Base-by-base conservation (phyloP, 1,140 invertebrate species). In the Eueides isabella region DNA sequence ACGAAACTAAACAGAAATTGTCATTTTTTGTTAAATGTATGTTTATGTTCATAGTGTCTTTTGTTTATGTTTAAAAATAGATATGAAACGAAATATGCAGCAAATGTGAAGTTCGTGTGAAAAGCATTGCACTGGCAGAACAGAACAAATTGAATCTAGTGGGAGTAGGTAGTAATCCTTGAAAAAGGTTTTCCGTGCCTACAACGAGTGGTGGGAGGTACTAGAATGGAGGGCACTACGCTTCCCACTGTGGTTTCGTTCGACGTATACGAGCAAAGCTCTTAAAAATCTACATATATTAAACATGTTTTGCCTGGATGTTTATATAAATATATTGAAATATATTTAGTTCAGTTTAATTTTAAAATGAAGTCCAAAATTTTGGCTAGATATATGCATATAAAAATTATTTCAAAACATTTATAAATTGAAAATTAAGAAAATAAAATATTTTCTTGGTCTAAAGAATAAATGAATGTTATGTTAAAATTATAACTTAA, bases 141-240 rank as follows among this genome's bases (percentile, higher is more conserved):
- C 72, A 67, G 71, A 73, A 74, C 72, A 79, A 81, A 83, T 81
- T 85, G 78, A 79, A 82, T 83, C 70, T 72, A 78, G 74, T 69
- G 70, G 74, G 74, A 73, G 76, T 81, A 71, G 66, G 74, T 79
- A 69, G 72, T 33, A 73, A 77, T 79, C 64, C 70, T 75, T 81
- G 69, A 74, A 80, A 82, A 82, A 79, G 75, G 76, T 80, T 76
- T 79, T 80, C 63, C 74, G 78, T 78, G 80, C 72, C 79, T 78
- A 80, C 76, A 78, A 78, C 71, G 68, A 80, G 75, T 68, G 71
- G 76, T 63, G 76, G 83, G 82, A 67, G 77, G 80, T 77, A 84
- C 83, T 88, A 85, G 82, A 87, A 85, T 81, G 81, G 80, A 87
- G 85, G 80, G 83, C 81, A 86, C 83, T 86, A 84, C 78, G 79